phyloP scores from a whole-genome alignment of 2,888 invertebrate species.

The Agriopis marginaria region DNA sequence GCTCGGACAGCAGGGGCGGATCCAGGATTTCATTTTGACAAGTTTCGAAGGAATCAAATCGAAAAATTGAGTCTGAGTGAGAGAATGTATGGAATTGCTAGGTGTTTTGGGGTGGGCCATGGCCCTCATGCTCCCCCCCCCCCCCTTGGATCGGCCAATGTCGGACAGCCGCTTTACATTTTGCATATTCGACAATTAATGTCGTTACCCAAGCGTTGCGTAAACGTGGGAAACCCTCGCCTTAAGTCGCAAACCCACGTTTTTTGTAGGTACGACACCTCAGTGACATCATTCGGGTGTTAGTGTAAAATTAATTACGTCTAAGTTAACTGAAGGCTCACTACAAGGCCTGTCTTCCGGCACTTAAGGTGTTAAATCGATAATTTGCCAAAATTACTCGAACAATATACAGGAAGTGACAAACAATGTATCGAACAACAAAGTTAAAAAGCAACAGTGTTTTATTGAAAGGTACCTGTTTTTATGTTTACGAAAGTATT shows the following conservation, averaged over 20 bases:
- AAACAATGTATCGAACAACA: conserved; percentile 11
- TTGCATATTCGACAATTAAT: too few species aligned
- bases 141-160: too few species aligned
- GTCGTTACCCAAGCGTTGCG: too few species aligned
- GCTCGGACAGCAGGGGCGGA: too few species aligned
- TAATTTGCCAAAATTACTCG: conserved; percentile 38
- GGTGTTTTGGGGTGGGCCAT: too few species aligned
- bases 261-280: conserved; percentile 18
- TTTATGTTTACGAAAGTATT: not conserved
- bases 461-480: not conserved
- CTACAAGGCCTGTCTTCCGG: conserved; percentile 41
- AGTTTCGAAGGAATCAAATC: too few species aligned
- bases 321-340: conserved; percentile 35
- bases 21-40: too few species aligned
- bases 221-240: too few species aligned
- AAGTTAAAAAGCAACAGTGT: conserved; percentile 1
- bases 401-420: conserved; percentile 28
- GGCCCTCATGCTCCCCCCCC: too few species aligned
- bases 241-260: conserved; percentile 14
- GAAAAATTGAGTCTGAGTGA: too few species aligned
- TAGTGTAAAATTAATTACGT: conserved; percentile 27
- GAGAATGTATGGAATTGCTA: too few species aligned
- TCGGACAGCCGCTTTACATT: too few species aligned
- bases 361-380: conserved; percentile 30
- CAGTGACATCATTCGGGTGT: conserved; percentile 33